These are phyloP conservation scores for Mustelus asterias DNA, from an alignment of 2,113 vertebrate genomes.

Conservation along the genomic window DNA sequence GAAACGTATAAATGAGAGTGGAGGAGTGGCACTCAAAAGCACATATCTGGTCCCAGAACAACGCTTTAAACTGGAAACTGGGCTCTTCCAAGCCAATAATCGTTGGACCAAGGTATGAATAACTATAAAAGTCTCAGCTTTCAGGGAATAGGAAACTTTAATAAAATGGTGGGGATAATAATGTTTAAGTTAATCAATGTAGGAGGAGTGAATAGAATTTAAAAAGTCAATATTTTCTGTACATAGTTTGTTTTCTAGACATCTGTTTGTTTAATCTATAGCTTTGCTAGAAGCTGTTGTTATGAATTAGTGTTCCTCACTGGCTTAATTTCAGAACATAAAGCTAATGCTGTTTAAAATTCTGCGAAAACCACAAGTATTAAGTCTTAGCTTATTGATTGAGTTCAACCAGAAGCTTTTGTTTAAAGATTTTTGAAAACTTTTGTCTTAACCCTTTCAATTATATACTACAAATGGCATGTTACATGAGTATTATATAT, in stretches of 20 bases:
- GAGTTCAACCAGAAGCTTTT: background rate
- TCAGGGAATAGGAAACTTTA: background rate
- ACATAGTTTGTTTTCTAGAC: background rate
- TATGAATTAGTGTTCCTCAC: background rate
- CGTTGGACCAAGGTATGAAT: slow-evolving; percentile 77
- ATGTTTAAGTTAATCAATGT: background rate
- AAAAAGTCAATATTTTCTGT: background rate
- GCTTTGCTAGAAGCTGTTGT: background rate
- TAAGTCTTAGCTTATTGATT: background rate
- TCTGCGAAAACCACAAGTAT: background rate
- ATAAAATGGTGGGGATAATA: background rate
- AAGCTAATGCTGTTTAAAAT: background rate
- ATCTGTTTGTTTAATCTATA: background rate
- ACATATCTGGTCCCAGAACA: slow-evolving; percentile 67
- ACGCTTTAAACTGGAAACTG: slow-evolving; percentile 66
- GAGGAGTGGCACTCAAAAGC: slow-evolving; percentile 60
- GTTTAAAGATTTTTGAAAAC: background rate
- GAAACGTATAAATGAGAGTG: slow-evolving; percentile 72
- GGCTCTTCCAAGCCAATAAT: slow-evolving; percentile 71
- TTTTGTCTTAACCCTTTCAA: background rate
- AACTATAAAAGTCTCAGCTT: background rate
- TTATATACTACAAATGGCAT: no score
- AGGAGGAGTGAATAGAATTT: background rate
- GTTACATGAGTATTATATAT: background rate
- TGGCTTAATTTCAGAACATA: background rate